Base-by-base conservation (phyloP, 2,113 vertebrate genomes). In the Natator depressus region DNA sequence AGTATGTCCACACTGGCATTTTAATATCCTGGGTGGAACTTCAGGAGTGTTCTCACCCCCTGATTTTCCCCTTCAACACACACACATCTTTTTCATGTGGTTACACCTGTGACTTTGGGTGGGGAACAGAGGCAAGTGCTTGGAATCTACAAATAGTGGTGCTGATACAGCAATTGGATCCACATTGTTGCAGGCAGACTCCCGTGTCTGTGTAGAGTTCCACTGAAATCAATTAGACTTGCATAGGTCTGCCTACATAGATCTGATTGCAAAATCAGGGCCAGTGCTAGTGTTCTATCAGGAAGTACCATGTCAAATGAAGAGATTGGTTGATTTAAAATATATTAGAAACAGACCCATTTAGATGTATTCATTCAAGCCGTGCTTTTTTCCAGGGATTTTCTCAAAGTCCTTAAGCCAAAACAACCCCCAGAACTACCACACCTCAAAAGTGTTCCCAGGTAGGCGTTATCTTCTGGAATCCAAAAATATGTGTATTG, bases 1-100 rank as follows among this genome's bases (percentile, higher is more conserved):
- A n/a, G 8, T 85, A 24, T 65, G 57, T 24, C n/a, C 72, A 25
- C 72, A 22, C 38, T 86, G 88, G 31, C 88, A 69, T 92, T 97
- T 94, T 82, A 85, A 95, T 82, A 93, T 76, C 27, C 88, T 91
- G 25, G 85, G 88, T 84, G 82, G 20, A 85, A 84, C 69, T 89
- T 95, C 89, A 35, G 89, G 75, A 82, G 20, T 49, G 3, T 85
- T 91, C 93, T 84, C 59, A 79, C 20, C 86, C 9, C 80, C n/a
- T 1, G 2, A 54, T 42, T 69, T 89, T 47, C 94, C 35, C 10
- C 54, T 85, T 42, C 84, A 90, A 24, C 8, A 7, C 24, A 17
- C 14, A 5, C 1, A 2, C 57, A 2, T 50, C 82, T 75, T 89
- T 80, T 72, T 14, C 25, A n/a, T 80, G 11, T 85, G 94, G 4